Base-by-base conservation (phyloP, 2,797 vertebrate species). In the Lates japonicus region DNA sequence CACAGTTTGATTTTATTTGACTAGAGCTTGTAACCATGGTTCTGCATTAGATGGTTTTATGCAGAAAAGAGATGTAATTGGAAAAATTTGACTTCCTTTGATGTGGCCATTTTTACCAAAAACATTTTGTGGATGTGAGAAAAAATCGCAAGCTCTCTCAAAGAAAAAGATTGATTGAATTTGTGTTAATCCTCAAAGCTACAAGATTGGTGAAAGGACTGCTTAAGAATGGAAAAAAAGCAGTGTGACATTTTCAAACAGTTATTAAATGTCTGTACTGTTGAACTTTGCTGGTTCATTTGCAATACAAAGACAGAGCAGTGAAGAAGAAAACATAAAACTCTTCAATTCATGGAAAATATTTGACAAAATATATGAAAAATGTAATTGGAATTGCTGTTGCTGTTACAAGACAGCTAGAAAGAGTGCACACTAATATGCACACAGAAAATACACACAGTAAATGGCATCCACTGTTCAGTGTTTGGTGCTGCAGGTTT, bases 401-500 rank as follows among this genome's bases (percentile, higher is more conserved):
- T 29, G 16, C 12, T 64, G 59, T 69, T 55, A 37, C 12, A 39
- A 25, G 22, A 11, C 4, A 41, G 35, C 22, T 48, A n/a, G 2
- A 19, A 13, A 11, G 13, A 52, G 9, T 5, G 41, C 29, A 69
- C n/a, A 68, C 42, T 51, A 17, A 69, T 66, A 39, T 29, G 2
- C 39, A 65, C 22, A 65, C 10, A 72, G n/a, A 25, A 11, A 25
- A 35, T 33, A 59, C 17, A 41, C 14, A 55, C 60, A 62, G 39
- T 79, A 51, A 80, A 70, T 33, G 41, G 46, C 25, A 31, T 76
- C 55, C 22, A 20, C 37, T 42, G 80, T 69, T 67, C 39, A 67
- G 61, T 39, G 60, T 41, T 60, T 29, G 37, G 64, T 29, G 70
- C 61, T 54, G 4, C 75, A 7, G 39, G 62, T 74, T 81, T 87